Conservation (phyloP, 2,888 invertebrate species). For the Lochmaea capreae region DNA sequence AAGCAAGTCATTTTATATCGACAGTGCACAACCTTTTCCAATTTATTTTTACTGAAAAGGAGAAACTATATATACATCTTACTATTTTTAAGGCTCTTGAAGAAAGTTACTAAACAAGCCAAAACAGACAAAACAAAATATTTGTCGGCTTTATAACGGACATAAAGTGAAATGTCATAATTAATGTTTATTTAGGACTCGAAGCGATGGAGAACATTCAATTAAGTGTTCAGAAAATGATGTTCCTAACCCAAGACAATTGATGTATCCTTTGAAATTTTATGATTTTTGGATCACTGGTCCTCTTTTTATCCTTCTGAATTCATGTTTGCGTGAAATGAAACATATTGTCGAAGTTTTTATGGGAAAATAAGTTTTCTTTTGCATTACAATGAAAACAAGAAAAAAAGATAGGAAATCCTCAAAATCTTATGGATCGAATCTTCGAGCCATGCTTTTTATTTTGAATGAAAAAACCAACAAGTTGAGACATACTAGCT, state of each 20-base stretch:
- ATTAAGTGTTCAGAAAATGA: constrained; percentile 14
- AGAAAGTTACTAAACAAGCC: constrained; percentile 29
- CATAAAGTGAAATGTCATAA: constrained; percentile 21
- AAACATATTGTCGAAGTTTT: no score
- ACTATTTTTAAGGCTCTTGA: constrained; percentile 11
- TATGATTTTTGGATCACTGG: no score
- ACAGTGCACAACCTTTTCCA: constrained; percentile 32
- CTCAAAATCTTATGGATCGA: no score
- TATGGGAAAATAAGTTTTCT: no score
- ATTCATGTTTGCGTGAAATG: no score
- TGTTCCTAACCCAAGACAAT: constrained; percentile 2
- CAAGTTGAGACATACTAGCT: no score
- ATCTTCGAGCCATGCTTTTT: no score
- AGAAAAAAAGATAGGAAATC: no score
- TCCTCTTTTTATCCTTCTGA: no score
- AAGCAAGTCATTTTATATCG: constrained; percentile 44
- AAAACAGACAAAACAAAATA: constrained; percentile 23
- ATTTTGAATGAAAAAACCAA: no score
- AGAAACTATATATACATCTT: constrained; percentile 24
- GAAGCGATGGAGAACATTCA: constrained; percentile 26
- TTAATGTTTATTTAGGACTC: constrained; percentile 26
- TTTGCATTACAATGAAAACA: no score
- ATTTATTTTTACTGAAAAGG: constrained; percentile 39
- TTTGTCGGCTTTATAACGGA: constrained; percentile 18
- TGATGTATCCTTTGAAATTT: no score